phyloP scores from a whole-genome alignment of 2,888 invertebrate genomes.

The Ephialtes manifestator region DNA sequence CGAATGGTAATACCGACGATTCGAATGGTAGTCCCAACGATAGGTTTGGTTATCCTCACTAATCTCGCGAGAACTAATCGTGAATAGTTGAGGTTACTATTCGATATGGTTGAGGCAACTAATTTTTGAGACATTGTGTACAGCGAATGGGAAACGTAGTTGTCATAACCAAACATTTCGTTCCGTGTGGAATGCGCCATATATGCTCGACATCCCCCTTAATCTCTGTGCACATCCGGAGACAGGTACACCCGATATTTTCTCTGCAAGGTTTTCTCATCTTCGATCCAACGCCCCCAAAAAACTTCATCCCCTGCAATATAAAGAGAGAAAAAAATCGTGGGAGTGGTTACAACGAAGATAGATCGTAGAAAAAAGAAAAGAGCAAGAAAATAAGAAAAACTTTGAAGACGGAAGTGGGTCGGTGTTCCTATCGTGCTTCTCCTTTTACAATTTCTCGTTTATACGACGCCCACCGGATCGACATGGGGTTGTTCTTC shows the following conservation, averaged over 20 bases:
- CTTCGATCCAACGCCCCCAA: slow-evolving; percentile 41
- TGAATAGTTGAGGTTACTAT: too few relatives aligned
- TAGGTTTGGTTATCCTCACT: too few relatives aligned
- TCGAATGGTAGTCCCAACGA: too few relatives aligned
- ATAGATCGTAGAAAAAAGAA: not conserved
- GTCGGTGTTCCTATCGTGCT: slow-evolving; percentile 33
- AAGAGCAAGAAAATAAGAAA: slow-evolving; percentile 23
- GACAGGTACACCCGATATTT: slow-evolving; percentile 27
- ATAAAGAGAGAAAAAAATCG: slow-evolving; percentile 3
- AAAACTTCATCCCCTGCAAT: slow-evolving; percentile 31
- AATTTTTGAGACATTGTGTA: too few relatives aligned
- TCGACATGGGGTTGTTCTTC: slow-evolving; percentile 18
- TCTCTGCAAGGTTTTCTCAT: not conserved
- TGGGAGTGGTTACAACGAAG: slow-evolving; percentile 52
- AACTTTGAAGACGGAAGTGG: slow-evolving; percentile 25
- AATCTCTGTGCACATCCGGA: slow-evolving; percentile 16
- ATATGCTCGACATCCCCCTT: not conserved
- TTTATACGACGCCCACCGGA: slow-evolving; percentile 40
- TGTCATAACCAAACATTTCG: too few relatives aligned
- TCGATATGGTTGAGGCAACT: too few relatives aligned
- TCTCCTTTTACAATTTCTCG: slow-evolving; percentile 35
- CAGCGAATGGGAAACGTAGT: too few relatives aligned
- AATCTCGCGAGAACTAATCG: too few relatives aligned
- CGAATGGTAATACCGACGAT: too few relatives aligned
- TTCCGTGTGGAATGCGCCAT: too few relatives aligned